Evolutionary conservation across 2,888 invertebrate species (phyloP), one percentile per base, ranked within the genome.

Genomic region (Rhyacophila evoluta): DNA sequence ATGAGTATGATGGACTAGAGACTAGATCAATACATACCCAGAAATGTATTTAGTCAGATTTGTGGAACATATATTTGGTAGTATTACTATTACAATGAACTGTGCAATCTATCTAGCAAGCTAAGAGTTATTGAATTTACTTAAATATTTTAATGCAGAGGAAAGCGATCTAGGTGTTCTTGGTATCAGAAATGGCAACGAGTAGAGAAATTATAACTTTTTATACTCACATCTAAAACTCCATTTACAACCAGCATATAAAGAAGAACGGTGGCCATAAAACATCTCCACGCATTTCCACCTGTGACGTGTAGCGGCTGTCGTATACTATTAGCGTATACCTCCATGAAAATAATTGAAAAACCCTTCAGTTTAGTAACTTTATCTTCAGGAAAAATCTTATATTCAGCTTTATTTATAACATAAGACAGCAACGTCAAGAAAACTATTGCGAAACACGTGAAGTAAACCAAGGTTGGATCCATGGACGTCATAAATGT

Each of bases 271-370:
- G 39, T 29, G 11, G 69, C 69, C 25, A 38, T 70, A 38, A 75
- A 75, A 39, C 37, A 38, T 29, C 28, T 75, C 75, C 70, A 75
- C 10, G 69, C 70, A n/a, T n/a, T 10, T 1, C 75, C 75, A 39
- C 37, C 12, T 19, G 28, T 38, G 11, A 69, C 15, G 0, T 38
- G 69, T 4, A 28, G 28, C 1, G 70, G 29, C 15, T 75, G 75
- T 11, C 39, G 37, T 10, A 75, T 28, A 11, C 28, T 39, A 19
- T 39, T 28, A 10, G 69, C 29, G n/a, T 33, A 38, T 3, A 38
- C 39, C n/a, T 75, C 75, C 75, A 69, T 69, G 28, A 15, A 27
- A 6, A n/a, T 39, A 10, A 19, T 29, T 1, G 11, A 5, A 39
- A 69, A 69, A 25, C 29, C 11, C 6, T 39, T 75, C 39, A 70